phyloP scores from a whole-genome alignment of 1,140 invertebrate species.

The Macrobrachium rosenbergii region DNA sequence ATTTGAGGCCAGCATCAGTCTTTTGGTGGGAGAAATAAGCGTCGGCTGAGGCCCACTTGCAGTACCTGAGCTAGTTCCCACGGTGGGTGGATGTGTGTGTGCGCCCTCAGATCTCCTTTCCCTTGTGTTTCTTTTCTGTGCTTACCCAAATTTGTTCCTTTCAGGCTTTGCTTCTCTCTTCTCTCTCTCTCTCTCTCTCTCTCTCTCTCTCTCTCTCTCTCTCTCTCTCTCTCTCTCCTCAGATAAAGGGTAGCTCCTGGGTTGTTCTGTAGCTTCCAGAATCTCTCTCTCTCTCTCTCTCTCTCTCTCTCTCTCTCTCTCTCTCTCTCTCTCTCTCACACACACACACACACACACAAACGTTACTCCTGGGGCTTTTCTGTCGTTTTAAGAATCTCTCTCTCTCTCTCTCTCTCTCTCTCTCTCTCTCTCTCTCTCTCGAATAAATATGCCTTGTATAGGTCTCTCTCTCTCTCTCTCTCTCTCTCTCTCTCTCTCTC shows the following conservation, averaged over 20 bases:
- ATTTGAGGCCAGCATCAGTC: too few relatives aligned
- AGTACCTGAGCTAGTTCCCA: too few relatives aligned
- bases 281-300: not conserved
- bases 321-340: not conserved
- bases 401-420: conserved; percentile 29
- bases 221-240: not conserved
- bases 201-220: not conserved
- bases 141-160: too few relatives aligned
- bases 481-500: conserved; percentile 29
- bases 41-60: not conserved
- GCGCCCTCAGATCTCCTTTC: not conserved
- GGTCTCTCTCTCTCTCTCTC: not conserved
- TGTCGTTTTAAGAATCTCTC: not conserved
- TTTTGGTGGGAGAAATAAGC: not conserved
- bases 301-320: not conserved
- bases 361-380: not conserved
- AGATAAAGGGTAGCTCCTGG: too few relatives aligned
- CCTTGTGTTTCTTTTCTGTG: not conserved
- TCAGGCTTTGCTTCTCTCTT: not conserved
- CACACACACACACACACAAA: too few relatives aligned
- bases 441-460: too few relatives aligned
- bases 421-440: conserved; percentile 1
- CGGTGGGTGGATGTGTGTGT: not conserved
- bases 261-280: too few relatives aligned
- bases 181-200: not conserved